phyloP scores from a whole-genome alignment of 2,888 invertebrate species.

The Hedya salicella region DNA sequence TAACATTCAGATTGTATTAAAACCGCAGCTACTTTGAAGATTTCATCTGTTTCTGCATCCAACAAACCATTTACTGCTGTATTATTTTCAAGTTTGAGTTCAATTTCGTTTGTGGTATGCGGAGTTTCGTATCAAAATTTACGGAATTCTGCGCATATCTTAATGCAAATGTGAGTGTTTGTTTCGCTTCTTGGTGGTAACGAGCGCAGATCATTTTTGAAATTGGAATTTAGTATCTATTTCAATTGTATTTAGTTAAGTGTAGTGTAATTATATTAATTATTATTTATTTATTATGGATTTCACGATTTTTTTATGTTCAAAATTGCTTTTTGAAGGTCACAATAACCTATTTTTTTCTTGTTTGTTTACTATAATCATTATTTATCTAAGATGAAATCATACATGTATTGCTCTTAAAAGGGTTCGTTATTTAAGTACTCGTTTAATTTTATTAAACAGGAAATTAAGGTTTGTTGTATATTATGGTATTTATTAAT shows the following conservation, averaged over 20 bases:
- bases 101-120: constrained; percentile 1
- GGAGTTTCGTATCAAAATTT: constrained; percentile 25
- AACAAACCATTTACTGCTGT: constrained; percentile 31
- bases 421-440: no score
- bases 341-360: no score
- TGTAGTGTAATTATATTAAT: no score
- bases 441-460: no score
- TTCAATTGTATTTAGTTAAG: not conserved
- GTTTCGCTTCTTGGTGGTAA: constrained; percentile 26
- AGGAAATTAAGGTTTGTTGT: no score
- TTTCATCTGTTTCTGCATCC: constrained; percentile 35
- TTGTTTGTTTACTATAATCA: no score
- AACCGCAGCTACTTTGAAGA: constrained; percentile 43
- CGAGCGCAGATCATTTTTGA: constrained; percentile 21
- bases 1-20: constrained; percentile 45
- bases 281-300: no score
- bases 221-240: not conserved
- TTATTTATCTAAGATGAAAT: no score
- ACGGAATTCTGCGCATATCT: constrained; percentile 32
- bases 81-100: constrained; percentile 2
- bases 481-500: no score
- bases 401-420: no score
- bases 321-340: no score
- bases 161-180: constrained; percentile 37
- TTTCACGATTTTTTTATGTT: no score